Conservation (phyloP, 2,113 vertebrate genomes). For the Sinocyclocheilus rhinocerous region DNA sequence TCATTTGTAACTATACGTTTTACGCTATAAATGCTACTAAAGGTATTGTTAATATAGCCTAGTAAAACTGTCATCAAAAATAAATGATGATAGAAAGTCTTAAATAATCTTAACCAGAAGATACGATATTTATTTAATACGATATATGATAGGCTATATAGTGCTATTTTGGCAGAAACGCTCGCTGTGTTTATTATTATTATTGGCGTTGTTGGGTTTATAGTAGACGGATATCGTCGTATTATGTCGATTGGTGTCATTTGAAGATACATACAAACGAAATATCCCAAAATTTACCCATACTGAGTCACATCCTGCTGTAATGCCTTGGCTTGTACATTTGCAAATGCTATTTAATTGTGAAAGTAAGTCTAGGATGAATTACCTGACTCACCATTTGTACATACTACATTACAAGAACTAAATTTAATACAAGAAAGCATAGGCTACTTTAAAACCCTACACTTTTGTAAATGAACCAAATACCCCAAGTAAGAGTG, state of each 20-base stretch:
- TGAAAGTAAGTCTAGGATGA: neutral
- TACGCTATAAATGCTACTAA: neutral
- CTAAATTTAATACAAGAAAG: neutral
- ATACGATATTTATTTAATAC: neutral
- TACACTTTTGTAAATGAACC: neutral
- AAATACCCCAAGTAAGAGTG: neutral
- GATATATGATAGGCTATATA: neutral
- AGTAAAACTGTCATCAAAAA: neutral
- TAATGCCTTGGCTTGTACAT: neutral
- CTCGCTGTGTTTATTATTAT: too few relatives aligned
- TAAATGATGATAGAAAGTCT: neutral
- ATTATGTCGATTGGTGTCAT: neutral
- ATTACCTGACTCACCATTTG: neutral
- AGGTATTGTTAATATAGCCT: neutral
- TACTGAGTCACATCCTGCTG: neutral
- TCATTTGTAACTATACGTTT: rapidly evolving
- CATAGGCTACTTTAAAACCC: neutral
- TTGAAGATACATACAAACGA: neutral
- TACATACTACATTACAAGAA: too few relatives aligned
- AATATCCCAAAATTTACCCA: neutral
- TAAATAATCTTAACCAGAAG: neutral
- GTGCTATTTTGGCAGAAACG: neutral
- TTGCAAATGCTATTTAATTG: neutral
- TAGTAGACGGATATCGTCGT: neutral
- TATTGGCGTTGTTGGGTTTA: neutral